Evolutionary conservation across 1,140 invertebrate genomes (phyloP), one percentile per base, ranked within the genome.

Genomic region (Magallana gigas): DNA sequence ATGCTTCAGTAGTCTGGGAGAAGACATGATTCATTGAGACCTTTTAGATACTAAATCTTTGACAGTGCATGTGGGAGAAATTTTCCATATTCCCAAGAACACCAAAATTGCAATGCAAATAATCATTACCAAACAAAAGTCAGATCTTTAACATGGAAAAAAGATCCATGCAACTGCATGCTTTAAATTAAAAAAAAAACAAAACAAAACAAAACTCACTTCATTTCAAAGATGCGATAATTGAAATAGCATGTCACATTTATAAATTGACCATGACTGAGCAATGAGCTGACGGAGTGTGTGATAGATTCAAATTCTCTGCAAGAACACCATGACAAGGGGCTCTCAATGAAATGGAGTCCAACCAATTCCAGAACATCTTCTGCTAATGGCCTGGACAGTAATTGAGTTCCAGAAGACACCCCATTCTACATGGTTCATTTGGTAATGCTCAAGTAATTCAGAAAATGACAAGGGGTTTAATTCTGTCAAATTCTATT

Each of bases 401-500:
- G 68, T 76, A 48, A 76, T 76, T 18, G 18, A 76, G 68, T 76
- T 76, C 18, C 14, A 29, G 9, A 36, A 76, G 68, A 36, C 68
- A 29, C 23, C 68, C 29, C 68, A 76, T 76, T 36, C 23, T 76
- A 29, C 68, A 76, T 3, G 68, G 68, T 76, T 23, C 68, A 76
- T 76, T 76, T 76, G 68, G 68, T 29, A 76, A 76, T 23, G 12
- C 23, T 76, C 68, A 76, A 76, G 68, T 9, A 76, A 76, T 76
- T 7, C 23, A 76, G 68, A 76, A 76, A 76, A 76, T 76, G 68
- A 76, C 68, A 76, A 76, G 68, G 36, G 68, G 23, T 76, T 36
- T 76, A 76, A 29, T 76, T 76, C 68, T 76, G 68, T 36, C 68
- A 76, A 76, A 76, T 76, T 36, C 68, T 76, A 76, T 76, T 76